These are phyloP conservation scores for Brachyopa scutellaris DNA, from an alignment of 2,888 invertebrate species.

Conservation along the genomic window DNA sequence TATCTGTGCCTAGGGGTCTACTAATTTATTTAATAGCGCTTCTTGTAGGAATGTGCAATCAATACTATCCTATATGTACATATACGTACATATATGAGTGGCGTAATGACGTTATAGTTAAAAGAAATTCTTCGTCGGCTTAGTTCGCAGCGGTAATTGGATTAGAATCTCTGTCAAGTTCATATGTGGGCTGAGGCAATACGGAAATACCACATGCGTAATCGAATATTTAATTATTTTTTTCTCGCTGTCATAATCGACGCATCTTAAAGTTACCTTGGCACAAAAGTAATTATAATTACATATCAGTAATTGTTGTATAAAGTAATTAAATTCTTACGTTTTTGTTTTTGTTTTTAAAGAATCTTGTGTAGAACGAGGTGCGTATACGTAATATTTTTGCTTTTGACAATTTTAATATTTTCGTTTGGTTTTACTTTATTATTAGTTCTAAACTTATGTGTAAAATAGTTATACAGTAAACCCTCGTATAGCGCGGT, in stretches of 20 bases:
- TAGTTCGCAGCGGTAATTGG: conserved; percentile 26
- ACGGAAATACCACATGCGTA: conserved; percentile 20
- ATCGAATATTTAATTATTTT: conserved; percentile 13
- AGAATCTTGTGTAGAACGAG: no score
- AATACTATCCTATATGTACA: neutral
- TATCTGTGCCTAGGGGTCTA: no score
- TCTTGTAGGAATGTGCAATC: neutral
- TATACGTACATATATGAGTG: no score
- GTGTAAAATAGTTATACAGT: no score
- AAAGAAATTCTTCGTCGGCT: neutral
- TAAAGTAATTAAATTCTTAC: neutral
- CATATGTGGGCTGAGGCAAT: neutral
- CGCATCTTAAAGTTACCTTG: neutral
- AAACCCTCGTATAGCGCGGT: no score
- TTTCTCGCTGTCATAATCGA: conserved; percentile 8
- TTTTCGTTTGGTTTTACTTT: no score
- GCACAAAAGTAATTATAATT: neutral
- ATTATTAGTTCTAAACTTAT: no score
- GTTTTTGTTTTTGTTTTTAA: no score
- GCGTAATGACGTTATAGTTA: neutral
- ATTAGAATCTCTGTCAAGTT: conserved; percentile 2
- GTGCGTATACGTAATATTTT: no score
- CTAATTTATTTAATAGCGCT: neutral
- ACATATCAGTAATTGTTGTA: neutral
- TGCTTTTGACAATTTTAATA: no score